A percentile compares a stretch with the other conserved stretches of the same genome.
Evolutionary conservation across 2,113 vertebrate species (phyloP).

Genomic region (Thalassoma bifasciatum): DNA sequence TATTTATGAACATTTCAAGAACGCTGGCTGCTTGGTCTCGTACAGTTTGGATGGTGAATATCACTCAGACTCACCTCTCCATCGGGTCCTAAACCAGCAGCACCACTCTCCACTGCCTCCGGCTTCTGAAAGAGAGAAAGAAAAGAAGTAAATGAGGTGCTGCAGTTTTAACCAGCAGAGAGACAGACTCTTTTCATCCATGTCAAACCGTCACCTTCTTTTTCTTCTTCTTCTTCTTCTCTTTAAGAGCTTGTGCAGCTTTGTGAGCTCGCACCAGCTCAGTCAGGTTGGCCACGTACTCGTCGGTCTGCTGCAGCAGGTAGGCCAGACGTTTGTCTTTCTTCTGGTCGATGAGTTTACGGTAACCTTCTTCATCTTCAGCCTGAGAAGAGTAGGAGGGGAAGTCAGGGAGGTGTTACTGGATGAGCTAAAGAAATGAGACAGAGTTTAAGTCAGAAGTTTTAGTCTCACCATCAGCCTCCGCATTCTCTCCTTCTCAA

Average conservation of each 20-base stretch:
- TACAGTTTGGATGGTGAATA: too few species aligned
- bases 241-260: conserved; percentile 94
- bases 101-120: conserved; percentile 86
- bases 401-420: background rate
- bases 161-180: background rate
- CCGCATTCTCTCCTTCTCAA: conserved; percentile 97
- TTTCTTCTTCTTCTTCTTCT: conserved; percentile 98
- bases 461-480: conserved; percentile 90
- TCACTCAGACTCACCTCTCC: conserved; percentile 86
- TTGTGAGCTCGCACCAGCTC: conserved; percentile 97
- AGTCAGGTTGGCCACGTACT: conserved; percentile 97
- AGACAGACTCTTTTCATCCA: fast-evolving
- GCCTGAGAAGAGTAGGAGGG: conserved; percentile 79
- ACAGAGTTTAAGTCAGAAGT: too few species aligned
- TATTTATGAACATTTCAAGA: background rate
- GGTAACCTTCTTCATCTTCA: conserved; percentile 96
- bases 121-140: conserved; percentile 83
- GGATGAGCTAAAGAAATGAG: background rate
- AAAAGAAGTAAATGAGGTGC: background rate
- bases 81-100: conserved; percentile 88
- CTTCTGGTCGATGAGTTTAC: conserved; percentile 98
- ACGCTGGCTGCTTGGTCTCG: too few species aligned
- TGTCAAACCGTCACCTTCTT: conserved; percentile 87
- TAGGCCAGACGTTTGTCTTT: conserved; percentile 98
- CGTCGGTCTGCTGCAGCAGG: conserved; percentile 96